A percentile compares a stretch with the other conserved stretches of the same genome.
Conservation (phyloP, 2,113 vertebrate genomes). For the Perca fluviatilis region DNA sequence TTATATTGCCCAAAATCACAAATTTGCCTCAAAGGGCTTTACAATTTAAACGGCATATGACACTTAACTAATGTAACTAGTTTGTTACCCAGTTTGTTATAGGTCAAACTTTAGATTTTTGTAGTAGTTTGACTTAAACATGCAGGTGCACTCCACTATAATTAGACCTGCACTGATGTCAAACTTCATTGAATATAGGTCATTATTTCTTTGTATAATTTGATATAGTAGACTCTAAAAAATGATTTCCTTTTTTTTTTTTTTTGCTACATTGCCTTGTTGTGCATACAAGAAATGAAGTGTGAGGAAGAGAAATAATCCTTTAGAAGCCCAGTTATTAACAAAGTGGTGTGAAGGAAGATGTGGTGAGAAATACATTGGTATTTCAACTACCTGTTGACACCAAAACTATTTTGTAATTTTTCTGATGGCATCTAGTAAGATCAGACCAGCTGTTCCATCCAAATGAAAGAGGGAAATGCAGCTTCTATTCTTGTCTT, state of each 20-base stretch:
- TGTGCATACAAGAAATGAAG: background rate
- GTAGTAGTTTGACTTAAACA: background rate
- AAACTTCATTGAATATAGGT: background rate
- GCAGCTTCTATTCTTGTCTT: background rate
- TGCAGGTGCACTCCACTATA: background rate
- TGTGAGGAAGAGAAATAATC: too few relatives aligned
- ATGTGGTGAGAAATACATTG: background rate
- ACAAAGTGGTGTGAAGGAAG: background rate
- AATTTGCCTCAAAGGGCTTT: too few relatives aligned
- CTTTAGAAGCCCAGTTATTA: background rate
- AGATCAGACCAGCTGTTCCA: constrained; percentile 1
- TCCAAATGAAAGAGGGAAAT: background rate
- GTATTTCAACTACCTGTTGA: constrained; percentile 1
- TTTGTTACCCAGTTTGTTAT: background rate
- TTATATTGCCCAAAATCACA: background rate
- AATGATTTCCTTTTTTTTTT: background rate
- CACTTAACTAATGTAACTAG: too few relatives aligned
- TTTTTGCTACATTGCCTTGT: background rate
- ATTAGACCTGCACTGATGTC: background rate
- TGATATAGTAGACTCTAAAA: background rate
- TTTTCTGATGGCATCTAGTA: background rate
- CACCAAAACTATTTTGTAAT: background rate
- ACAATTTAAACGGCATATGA: background rate
- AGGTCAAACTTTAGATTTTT: background rate
- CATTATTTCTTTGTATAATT: background rate